These are phyloP conservation scores for Notolepis coatsorum DNA, from an alignment of 2,797 vertebrate species.

Conservation along the genomic window DNA sequence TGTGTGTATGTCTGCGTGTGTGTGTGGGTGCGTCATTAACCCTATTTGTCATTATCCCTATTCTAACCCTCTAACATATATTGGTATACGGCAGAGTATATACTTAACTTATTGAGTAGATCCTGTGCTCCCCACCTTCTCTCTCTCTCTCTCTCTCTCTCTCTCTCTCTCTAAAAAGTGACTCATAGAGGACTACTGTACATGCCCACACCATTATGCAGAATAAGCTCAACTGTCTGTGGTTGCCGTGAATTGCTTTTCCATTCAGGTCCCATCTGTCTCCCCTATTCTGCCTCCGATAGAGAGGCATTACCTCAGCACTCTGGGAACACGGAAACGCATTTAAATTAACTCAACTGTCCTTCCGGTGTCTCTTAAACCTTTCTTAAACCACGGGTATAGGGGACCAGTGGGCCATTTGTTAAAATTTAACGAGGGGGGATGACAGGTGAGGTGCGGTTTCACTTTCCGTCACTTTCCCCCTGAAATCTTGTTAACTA, in stretches of 20 bases:
- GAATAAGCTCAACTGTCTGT: constrained; percentile 61
- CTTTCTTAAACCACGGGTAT: neutral
- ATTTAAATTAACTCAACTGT: neutral
- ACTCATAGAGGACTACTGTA: constrained; percentile 61
- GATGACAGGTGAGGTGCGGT: too few relatives aligned
- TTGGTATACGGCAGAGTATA: constrained; percentile 52
- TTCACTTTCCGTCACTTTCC: too few relatives aligned
- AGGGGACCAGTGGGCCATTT: neutral
- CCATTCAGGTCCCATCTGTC: constrained; percentile 52
- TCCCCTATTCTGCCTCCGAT: constrained; percentile 26
- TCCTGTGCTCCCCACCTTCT: too few relatives aligned
- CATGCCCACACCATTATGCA: constrained; percentile 66
- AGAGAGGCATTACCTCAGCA: constrained; percentile 11
- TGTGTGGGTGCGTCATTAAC: constrained; percentile 58
- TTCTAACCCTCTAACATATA: constrained; percentile 55
- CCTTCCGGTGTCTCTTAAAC: neutral
- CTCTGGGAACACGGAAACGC: neutral
- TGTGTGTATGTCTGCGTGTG: constrained; percentile 25
- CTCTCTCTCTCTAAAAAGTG: constrained; percentile 48
- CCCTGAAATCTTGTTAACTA: too few relatives aligned
- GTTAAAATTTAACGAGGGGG: too few relatives aligned
- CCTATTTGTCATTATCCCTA: too few relatives aligned
- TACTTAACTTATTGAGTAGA: constrained; percentile 63
- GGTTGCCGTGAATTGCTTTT: constrained; percentile 59
- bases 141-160: constrained; percentile 36